Evolutionary conservation across 2,888 invertebrate species (phyloP).

Genomic region (Synergus umbraculus): DNA sequence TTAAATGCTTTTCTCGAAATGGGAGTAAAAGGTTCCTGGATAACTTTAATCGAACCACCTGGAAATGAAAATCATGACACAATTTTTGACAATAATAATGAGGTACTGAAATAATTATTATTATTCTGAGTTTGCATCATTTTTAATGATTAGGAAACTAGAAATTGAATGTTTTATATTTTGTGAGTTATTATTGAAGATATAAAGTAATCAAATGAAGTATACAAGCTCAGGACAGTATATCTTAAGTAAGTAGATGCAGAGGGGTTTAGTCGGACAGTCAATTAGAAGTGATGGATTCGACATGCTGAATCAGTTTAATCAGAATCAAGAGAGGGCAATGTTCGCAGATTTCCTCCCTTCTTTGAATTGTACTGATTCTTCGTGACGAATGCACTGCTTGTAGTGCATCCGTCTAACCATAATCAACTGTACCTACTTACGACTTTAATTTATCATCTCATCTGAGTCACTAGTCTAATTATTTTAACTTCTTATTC

Average conservation of each 20-base stretch:
- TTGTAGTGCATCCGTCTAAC: neutral
- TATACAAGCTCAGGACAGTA: neutral
- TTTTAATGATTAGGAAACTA: too few species aligned
- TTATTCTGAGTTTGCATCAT: neutral
- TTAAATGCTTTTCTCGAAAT: constrained; percentile 82
- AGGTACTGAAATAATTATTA: constrained; percentile 71
- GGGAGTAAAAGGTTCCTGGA: constrained; percentile 80
- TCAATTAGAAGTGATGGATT: constrained; percentile 40
- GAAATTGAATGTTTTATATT: neutral
- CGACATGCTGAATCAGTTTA: constrained; percentile 40
- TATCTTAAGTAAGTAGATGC: constrained; percentile 8
- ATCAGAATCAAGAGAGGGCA: constrained; percentile 36
- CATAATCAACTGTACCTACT: constrained; percentile 16
- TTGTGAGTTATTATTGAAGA: neutral
- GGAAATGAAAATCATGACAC: constrained; percentile 60
- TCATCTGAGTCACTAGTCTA: neutral
- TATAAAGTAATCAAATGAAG: neutral
- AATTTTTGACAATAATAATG: constrained; percentile 72
- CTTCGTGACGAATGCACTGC: constrained; percentile 24
- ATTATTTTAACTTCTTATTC: neutral
- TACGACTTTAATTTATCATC: constrained; percentile 1
- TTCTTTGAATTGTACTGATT: constrained; percentile 35
- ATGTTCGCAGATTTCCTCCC: constrained; percentile 37
- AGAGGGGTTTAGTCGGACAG: neutral
- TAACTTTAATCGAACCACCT: constrained; percentile 81